Percentiles rank a stretch among this genome's conserved stretches.
These are phyloP conservation scores for Alaudala cheleensis DNA, from an alignment of 2,113 vertebrate genomes.

Conservation along the genomic window DNA sequence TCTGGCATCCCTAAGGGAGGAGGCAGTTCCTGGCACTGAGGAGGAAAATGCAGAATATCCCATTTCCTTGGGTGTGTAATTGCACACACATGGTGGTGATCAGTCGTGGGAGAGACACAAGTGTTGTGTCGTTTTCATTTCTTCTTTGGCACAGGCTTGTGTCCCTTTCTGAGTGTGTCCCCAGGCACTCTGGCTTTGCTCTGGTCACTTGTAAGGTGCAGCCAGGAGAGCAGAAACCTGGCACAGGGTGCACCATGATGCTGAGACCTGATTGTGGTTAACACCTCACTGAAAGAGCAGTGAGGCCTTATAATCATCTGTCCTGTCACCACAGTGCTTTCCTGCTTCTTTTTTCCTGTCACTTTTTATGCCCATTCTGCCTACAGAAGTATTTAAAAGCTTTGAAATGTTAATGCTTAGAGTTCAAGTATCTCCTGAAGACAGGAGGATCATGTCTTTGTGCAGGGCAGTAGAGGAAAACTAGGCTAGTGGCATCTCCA, in stretches of 20 bases:
- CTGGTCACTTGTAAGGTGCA: neutral
- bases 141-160: rapidly evolving
- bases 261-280: neutral
- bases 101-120: neutral
- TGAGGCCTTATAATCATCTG: rapidly evolving
- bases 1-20: neutral
- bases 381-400: neutral
- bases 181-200: neutral
- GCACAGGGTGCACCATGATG: rapidly evolving
- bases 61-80: neutral
- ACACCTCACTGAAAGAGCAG: neutral
- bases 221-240: neutral
- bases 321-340: neutral
- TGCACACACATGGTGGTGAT: neutral
- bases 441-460: neutral
- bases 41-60: neutral
- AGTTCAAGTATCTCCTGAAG: neutral
- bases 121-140: neutral
- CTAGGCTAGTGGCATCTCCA: neutral
- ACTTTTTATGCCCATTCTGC: neutral
- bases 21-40: neutral
- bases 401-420: neutral
- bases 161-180: rapidly evolving
- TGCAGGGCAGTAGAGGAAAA: neutral
- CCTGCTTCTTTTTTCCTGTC: neutral